Percentiles rank a stretch among this genome's conserved stretches.
Evolutionary conservation across 2,888 invertebrate species (phyloP).

Genomic region (Labia minor): DNA sequence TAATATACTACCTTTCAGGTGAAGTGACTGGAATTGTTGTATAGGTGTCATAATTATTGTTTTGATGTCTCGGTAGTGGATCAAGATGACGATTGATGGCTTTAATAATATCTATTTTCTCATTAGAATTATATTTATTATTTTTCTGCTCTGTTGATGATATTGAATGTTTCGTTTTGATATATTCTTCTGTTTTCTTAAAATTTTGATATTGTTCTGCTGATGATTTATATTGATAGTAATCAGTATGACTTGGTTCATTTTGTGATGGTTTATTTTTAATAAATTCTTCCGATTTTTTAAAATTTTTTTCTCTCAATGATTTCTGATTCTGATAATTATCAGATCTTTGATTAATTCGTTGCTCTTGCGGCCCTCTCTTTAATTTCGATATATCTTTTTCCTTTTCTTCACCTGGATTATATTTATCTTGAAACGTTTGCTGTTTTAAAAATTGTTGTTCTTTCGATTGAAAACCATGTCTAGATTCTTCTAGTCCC

Average conservation of each 20-base stretch:
- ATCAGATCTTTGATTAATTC: too few species aligned
- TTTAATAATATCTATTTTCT: neutral
- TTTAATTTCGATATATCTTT: too few species aligned
- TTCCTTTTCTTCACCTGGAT: too few species aligned
- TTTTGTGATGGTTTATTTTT: neutral
- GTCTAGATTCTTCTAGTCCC: neutral
- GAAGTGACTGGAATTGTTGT: neutral
- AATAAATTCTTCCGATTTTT: neutral
- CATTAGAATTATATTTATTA: neutral
- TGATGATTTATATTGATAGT: neutral
- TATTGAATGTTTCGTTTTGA: neutral
- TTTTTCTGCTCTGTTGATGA: neutral
- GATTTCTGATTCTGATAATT: too few species aligned
- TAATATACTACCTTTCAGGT: too few species aligned
- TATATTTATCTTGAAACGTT: neutral
- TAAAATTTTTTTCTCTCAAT: neutral
- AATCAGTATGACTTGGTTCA: too few species aligned
- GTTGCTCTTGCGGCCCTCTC: too few species aligned
- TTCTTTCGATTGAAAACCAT: neutral
- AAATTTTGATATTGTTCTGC: neutral
- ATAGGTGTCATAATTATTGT: neutral
- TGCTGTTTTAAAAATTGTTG: neutral
- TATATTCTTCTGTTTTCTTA: neutral
- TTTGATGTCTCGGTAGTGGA: neutral
- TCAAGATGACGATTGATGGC: neutral